These are phyloP conservation scores for Eulemur rufifrons DNA, from an alignment of 2,113 vertebrate genomes.

Conservation along the genomic window DNA sequence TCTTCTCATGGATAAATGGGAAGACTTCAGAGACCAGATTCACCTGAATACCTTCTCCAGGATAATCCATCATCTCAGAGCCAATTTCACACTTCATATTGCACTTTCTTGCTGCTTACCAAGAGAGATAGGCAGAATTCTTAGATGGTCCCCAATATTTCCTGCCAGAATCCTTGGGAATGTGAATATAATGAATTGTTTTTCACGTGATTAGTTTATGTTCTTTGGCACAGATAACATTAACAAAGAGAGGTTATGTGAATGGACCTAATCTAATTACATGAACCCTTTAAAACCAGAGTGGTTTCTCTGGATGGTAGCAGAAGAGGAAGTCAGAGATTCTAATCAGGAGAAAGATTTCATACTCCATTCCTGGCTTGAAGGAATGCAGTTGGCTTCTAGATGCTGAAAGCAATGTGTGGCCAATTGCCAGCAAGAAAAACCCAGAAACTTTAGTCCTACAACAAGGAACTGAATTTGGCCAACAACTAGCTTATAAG, in stretches of 20 bases:
- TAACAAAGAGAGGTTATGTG: not conserved
- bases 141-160: not conserved
- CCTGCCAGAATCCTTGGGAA: not conserved
- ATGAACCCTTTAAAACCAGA: not conserved
- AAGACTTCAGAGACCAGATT: not conserved
- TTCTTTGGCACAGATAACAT: not conserved
- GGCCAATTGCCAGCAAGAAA: not conserved
- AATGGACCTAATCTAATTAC: not conserved
- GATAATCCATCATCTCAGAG: not conserved
- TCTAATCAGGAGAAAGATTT: not conserved
- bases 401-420: not conserved
- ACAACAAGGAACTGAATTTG: not conserved
- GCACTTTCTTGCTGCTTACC: not conserved
- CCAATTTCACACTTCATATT: not conserved
- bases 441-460: not conserved
- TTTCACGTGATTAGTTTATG: not conserved
- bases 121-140: not conserved
- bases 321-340: not conserved
- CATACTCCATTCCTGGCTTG: not conserved
- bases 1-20: not conserved
- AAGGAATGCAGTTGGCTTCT: not conserved
- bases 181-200: not conserved
- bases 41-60: not conserved
- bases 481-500: not conserved
- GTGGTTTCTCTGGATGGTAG: not conserved